Evolutionary conservation across 1,140 invertebrate genomes (phyloP).

Genomic region (Nautilus pompilius): DNA sequence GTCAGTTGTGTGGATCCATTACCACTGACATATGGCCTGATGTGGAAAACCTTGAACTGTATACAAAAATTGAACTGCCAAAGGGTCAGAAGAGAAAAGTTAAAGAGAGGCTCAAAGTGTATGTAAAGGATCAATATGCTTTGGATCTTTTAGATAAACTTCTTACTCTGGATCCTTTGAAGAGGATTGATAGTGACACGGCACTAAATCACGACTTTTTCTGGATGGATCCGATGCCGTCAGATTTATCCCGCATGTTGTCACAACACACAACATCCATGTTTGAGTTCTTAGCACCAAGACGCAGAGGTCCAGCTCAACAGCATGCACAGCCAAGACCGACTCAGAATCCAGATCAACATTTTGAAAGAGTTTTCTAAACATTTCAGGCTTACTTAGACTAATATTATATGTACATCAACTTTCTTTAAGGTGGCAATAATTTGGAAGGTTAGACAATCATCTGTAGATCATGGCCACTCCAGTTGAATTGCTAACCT

Average conservation of each 20-base stretch:
- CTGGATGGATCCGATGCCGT: constrained; percentile 93
- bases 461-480: too few species aligned
- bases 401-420: not conserved
- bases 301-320: constrained; percentile 51
- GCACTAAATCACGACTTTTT: constrained; percentile 98
- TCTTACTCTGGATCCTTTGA: constrained; percentile 85
- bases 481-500: too few species aligned
- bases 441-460: too few species aligned
- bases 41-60: constrained; percentile 89
- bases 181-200: constrained; percentile 85
- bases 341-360: constrained; percentile 41
- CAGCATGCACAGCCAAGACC: constrained; percentile 22
- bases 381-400: not conserved
- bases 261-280: constrained; percentile 91
- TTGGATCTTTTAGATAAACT: constrained; percentile 93
- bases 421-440: too few species aligned
- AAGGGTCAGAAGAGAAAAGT: constrained; percentile 88
- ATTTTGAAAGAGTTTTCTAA: constrained; percentile 51
- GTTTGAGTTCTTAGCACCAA: constrained; percentile 93
- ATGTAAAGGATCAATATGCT: constrained; percentile 88
- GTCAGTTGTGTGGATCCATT: constrained; percentile 94
- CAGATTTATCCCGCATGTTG: constrained; percentile 85
- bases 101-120: constrained; percentile 85
- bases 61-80: constrained; percentile 84
- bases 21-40: constrained; percentile 90